Base-by-base conservation (phyloP, 2,888 invertebrate species). In the Drosophila meridionalis region DNA sequence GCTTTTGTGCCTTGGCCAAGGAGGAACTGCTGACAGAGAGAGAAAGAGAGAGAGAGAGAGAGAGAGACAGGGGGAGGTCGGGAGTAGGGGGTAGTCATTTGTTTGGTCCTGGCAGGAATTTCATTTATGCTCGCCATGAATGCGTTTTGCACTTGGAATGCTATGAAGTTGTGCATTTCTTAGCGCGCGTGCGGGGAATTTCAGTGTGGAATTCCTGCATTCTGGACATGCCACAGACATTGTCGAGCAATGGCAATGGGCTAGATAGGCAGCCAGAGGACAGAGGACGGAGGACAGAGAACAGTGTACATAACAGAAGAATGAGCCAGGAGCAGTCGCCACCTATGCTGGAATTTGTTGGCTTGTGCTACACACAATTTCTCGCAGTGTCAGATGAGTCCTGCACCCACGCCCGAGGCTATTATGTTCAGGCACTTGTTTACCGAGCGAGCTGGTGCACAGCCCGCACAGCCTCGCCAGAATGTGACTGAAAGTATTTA, bases 161-260 rank as follows among this genome's bases (percentile, higher is more conserved):
- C 86, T 73, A 81, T 87, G 78, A 77, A 88, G 87, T 88, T 89
- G 87, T 88, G 88, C 89, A 88, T 88, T 88, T 90, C 87, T 86
- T 88, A 77, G 76, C 72, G 86, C 88, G 90, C 90, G 88, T 88
- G 82, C 88, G 73, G 76, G 63, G 90, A 82, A 89, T 88, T 83
- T 79, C 76, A 81, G 87, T 81, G 88, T 82, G 88, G 86, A 88
- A 88, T 88, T 88, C 83, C 84, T 73, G 74, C 84, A 90, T 90
- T 83, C 82, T 82, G 83, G 75, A 73, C 86, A 88, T 86, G 76
- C 88, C 87, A 68, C 73, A 78, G 86, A 85, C 89, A 83, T 86
- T 74, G 84, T 77, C 72, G 76, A 68, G 80, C 70, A 76, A 62
- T 47, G 50, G 68, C 73, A 78, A 36, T 56, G 47, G 47, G 58